A percentile compares a stretch with the other conserved stretches of the same genome.
Conservation (phyloP, 2,888 invertebrate species). For the Danaus chrysippus region DNA sequence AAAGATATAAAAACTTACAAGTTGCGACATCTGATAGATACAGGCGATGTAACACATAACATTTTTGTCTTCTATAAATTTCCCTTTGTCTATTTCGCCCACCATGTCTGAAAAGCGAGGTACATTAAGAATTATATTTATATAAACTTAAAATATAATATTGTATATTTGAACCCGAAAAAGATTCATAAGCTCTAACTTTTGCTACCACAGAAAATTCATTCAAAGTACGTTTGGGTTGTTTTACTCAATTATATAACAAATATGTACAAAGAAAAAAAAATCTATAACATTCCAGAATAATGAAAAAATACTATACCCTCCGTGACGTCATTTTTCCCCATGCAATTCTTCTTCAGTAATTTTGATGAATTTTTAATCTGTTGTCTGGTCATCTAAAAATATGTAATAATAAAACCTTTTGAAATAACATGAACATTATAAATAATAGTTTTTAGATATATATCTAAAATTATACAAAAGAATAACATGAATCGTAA, state of each 20-base stretch:
- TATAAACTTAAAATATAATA: too few relatives aligned
- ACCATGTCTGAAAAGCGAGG: constrained; percentile 52
- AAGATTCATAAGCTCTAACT: too few relatives aligned
- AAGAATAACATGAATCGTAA: constrained; percentile 13
- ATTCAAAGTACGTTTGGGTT: too few relatives aligned
- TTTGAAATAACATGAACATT: neutral
- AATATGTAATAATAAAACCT: constrained; percentile 8
- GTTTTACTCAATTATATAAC: too few relatives aligned
- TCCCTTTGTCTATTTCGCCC: constrained; percentile 60
- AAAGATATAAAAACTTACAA: constrained; percentile 41
- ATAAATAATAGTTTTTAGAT: constrained; percentile 8
- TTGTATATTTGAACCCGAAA: too few relatives aligned
- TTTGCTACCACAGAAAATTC: too few relatives aligned
- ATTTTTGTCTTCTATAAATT: constrained; percentile 59
- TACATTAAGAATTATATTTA: constrained; percentile 39
- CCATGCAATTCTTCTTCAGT: constrained; percentile 80
- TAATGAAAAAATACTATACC: constrained; percentile 45
- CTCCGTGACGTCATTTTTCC: constrained; percentile 75
- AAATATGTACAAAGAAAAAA: too few relatives aligned
- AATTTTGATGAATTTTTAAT: constrained; percentile 79
- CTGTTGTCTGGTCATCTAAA: constrained; percentile 75
- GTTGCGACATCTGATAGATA: constrained; percentile 60
- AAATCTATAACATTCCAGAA: too few relatives aligned
- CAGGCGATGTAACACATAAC: constrained; percentile 73
- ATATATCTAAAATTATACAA: constrained; percentile 9